These are phyloP conservation scores for Oreochromis aureus DNA, from an alignment of 2,113 vertebrate species.

Conservation along the genomic window DNA sequence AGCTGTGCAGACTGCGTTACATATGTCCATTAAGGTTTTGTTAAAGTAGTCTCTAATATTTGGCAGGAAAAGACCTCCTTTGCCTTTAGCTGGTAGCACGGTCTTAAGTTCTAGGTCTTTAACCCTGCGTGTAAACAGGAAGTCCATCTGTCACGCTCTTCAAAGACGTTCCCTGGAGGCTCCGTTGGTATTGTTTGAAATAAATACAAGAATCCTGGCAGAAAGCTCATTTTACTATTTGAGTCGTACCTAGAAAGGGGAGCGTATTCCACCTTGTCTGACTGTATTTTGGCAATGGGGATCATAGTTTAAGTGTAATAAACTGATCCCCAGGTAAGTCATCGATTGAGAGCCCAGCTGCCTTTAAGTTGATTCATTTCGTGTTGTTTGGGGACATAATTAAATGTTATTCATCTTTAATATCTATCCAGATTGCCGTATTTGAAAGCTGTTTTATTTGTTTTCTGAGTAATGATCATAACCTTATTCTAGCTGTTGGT, in stretches of 20 bases:
- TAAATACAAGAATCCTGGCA: neutral
- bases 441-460: neutral
- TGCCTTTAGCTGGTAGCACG: neutral
- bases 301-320: neutral
- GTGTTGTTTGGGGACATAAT: neutral
- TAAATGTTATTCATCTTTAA: neutral
- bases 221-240: neutral
- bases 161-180: neutral
- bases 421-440: neutral
- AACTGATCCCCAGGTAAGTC: neutral
- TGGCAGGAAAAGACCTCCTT: neutral
- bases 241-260: neutral
- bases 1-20: neutral
- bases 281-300: neutral
- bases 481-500: neutral
- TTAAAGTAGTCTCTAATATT: neutral
- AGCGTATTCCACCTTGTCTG: neutral
- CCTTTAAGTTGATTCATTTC: accelerated
- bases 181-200: neutral
- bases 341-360: neutral
- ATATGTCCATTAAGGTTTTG: neutral
- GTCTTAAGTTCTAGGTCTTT: neutral
- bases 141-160: neutral
- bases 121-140: neutral
- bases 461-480: neutral